Conservation (phyloP, 2,113 vertebrate genomes). For the Grantiella picta region DNA sequence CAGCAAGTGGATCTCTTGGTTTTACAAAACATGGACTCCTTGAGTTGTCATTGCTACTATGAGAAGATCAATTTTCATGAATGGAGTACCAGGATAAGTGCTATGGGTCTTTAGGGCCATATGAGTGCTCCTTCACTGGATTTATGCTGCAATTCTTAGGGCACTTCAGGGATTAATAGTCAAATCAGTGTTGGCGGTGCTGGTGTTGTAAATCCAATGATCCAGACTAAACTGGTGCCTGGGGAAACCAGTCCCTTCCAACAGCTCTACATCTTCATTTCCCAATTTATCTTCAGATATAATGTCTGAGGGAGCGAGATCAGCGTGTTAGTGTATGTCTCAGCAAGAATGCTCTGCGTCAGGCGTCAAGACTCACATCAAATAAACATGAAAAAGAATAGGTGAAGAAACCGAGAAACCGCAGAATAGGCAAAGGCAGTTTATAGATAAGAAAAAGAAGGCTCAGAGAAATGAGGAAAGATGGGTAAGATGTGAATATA, state of each 20-base stretch:
- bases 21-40: not conserved
- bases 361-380: not conserved
- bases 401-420: not conserved
- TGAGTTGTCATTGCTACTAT: not conserved
- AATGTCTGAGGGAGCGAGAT: not conserved
- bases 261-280: constrained; percentile 49
- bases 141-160: constrained; percentile 39
- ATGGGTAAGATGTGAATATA: not conserved
- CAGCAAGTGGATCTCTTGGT: not conserved
- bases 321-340: not conserved
- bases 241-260: constrained; percentile 30
- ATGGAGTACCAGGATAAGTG: not conserved
- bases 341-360: not conserved
- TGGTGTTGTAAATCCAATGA: constrained; percentile 63
- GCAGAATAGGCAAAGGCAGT: not conserved
- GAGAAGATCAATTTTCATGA: constrained; percentile 21
- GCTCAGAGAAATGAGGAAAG: not conserved
- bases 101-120: constrained; percentile 1
- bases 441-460: not conserved
- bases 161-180: constrained; percentile 37
- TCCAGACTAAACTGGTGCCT: constrained; percentile 38
- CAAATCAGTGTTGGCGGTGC: constrained; percentile 4
- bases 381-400: not conserved
- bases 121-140: constrained; percentile 44
- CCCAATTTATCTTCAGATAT: constrained; percentile 5